These are phyloP conservation scores for Drosophila ezoana DNA, from an alignment of 2,888 invertebrate genomes.

Conservation along the genomic window DNA sequence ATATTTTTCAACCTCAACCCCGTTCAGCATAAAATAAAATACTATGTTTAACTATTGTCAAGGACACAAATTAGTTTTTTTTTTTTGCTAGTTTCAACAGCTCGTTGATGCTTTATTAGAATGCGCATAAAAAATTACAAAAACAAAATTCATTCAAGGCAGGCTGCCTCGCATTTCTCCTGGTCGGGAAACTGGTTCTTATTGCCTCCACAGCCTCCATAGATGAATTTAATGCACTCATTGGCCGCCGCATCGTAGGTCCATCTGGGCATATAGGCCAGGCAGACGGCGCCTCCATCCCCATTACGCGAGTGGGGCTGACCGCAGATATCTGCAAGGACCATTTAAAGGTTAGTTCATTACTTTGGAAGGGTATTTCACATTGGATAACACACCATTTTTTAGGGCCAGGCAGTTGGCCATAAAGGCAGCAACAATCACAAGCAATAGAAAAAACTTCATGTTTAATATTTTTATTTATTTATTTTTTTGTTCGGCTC, in stretches of 20 bases:
- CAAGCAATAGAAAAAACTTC: constrained; percentile 34
- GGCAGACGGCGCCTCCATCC: constrained; percentile 24
- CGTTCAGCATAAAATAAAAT: too few species aligned
- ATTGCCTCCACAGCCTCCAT: constrained; percentile 61
- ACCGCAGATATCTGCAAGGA: constrained; percentile 42
- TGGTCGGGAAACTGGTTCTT: constrained; percentile 40
- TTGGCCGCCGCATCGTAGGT: constrained; percentile 1
- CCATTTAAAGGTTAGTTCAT: neutral
- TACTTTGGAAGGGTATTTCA: neutral
- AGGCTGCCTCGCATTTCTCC: constrained; percentile 28
- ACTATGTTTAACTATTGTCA: too few species aligned
- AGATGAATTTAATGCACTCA: constrained; percentile 38
- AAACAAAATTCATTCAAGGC: too few species aligned
- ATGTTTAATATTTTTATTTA: constrained; percentile 21
- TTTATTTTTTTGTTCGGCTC: neutral
- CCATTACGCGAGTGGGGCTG: constrained; percentile 32
- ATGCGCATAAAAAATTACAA: too few species aligned
- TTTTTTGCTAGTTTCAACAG: too few species aligned
- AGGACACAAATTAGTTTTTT: too few species aligned
- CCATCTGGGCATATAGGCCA: constrained; percentile 1
- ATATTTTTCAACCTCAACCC: too few species aligned
- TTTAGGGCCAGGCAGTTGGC: constrained; percentile 23
- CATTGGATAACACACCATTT: constrained; percentile 25
- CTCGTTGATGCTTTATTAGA: too few species aligned
- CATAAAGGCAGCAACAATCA: constrained; percentile 30